phyloP scores from a whole-genome alignment of 2,113 vertebrate species.

The Chionomys nivalis region DNA sequence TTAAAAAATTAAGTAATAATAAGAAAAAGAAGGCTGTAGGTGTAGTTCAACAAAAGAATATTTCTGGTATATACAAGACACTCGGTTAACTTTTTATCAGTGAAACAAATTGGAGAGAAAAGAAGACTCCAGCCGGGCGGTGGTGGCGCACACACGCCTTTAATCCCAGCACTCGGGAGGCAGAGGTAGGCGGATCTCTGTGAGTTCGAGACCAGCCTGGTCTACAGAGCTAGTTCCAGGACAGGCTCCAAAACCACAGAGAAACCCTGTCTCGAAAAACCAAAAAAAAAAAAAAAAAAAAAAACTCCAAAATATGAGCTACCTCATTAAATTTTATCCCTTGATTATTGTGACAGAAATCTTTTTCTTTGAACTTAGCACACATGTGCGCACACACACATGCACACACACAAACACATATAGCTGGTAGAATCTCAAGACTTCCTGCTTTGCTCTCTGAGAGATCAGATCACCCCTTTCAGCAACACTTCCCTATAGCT shows the following conservation, averaged over 20 bases:
- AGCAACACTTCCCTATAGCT: background rate
- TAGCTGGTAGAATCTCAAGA: background rate
- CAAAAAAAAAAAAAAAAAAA: too few relatives aligned
- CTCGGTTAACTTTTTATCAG: background rate
- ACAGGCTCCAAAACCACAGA: too few relatives aligned
- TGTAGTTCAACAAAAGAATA: background rate
- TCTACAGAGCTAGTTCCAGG: too few relatives aligned
- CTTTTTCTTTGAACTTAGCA: background rate
- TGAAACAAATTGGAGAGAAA: background rate
- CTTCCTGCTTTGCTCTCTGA: background rate
- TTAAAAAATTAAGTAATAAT: background rate
- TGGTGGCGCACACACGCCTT: too few relatives aligned
- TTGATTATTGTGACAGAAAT: background rate
- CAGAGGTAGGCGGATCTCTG: too few relatives aligned
- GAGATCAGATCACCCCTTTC: background rate
- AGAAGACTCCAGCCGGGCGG: accelerated
- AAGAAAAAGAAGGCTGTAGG: too few relatives aligned
- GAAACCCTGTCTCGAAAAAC: too few relatives aligned
- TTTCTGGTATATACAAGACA: background rate
- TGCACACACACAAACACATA: background rate
- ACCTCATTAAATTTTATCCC: background rate
- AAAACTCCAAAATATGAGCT: background rate
- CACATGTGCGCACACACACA: too few relatives aligned
- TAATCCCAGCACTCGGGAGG: too few relatives aligned
- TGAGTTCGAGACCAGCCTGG: too few relatives aligned